Evolutionary conservation across 1,140 invertebrate genomes (phyloP).

Genomic region (Dendrolimus kikuchii): DNA sequence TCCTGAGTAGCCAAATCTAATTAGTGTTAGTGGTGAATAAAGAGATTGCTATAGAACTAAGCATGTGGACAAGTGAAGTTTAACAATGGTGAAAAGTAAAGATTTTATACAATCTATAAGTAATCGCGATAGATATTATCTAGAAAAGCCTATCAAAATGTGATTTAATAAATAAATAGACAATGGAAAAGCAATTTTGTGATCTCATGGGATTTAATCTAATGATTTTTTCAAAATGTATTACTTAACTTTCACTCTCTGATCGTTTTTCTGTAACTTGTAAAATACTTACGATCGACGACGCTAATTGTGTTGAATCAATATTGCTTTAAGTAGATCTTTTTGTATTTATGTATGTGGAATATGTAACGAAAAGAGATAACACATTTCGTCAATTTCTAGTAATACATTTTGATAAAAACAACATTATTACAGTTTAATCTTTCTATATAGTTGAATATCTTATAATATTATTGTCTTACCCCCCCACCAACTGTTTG

Average conservation of each 20-base stretch:
- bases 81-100: constrained; percentile 12
- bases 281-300: no score
- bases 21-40: constrained; percentile 27
- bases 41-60: constrained; percentile 15
- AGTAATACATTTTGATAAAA: not conserved
- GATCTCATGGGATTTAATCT: constrained; percentile 55
- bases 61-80: constrained; percentile 9
- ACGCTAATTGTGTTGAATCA: no score
- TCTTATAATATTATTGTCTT: not conserved
- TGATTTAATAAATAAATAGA: constrained; percentile 43
- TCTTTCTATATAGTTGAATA: constrained; percentile 15
- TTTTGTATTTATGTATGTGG: no score
- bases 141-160: constrained; percentile 53
- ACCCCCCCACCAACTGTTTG: constrained; percentile 15
- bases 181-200: constrained; percentile 33
- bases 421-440: not conserved
- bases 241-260: no score
- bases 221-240: not conserved
- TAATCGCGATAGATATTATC: constrained; percentile 22
- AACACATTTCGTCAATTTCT: no score
- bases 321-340: no score
- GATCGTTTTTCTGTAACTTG: no score
- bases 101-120: constrained; percentile 12
- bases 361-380: no score
- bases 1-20: constrained; percentile 40